Percentiles rank a stretch among this genome's conserved stretches.
These are phyloP conservation scores for Speoplatyrhinus poulsoni DNA, from an alignment of 2,113 vertebrate species.

Conservation along the genomic window DNA sequence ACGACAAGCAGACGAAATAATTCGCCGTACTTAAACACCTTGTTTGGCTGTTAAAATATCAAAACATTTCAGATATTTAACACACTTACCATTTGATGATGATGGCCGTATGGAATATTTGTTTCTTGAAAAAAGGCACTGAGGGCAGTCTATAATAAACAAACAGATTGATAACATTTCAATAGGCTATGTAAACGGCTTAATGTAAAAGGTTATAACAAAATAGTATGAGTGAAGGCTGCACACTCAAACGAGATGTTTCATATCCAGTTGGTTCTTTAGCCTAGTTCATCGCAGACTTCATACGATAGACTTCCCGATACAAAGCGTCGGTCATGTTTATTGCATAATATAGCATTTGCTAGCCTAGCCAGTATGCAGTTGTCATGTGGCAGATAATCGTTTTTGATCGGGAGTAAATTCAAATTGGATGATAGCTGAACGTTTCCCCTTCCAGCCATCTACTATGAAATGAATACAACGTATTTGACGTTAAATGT, in stretches of 20 bases:
- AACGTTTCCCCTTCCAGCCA: constrained; percentile 12
- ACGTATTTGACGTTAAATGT: not conserved
- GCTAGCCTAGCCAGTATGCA: constrained; percentile 50
- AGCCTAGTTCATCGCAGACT: constrained; percentile 24
- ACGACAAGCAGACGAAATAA: constrained; percentile 3
- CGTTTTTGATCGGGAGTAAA: constrained; percentile 72
- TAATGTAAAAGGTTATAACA: not conserved
- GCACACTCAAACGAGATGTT: constrained; percentile 14
- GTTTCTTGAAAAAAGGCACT: constrained; percentile 99
- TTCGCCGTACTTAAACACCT: constrained; percentile 7
- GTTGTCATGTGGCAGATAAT: constrained; percentile 75
- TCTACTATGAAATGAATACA: not conserved
- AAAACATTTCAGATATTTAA: not conserved
- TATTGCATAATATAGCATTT: constrained; percentile 68
- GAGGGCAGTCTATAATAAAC: constrained; percentile 86
- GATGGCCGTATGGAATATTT: constrained; percentile 94
- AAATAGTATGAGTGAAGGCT: too few species aligned
- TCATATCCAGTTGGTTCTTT: constrained; percentile 1
- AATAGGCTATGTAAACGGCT: not conserved
- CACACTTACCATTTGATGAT: constrained; percentile 98
- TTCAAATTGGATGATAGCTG: constrained; percentile 64
- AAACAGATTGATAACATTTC: constrained; percentile 13
- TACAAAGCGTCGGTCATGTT: constrained; percentile 49
- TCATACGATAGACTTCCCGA: constrained; percentile 36
- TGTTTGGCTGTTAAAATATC: not conserved